Evolutionary conservation across 2,888 invertebrate genomes (phyloP).

Genomic region (Leptinotarsa juncta): DNA sequence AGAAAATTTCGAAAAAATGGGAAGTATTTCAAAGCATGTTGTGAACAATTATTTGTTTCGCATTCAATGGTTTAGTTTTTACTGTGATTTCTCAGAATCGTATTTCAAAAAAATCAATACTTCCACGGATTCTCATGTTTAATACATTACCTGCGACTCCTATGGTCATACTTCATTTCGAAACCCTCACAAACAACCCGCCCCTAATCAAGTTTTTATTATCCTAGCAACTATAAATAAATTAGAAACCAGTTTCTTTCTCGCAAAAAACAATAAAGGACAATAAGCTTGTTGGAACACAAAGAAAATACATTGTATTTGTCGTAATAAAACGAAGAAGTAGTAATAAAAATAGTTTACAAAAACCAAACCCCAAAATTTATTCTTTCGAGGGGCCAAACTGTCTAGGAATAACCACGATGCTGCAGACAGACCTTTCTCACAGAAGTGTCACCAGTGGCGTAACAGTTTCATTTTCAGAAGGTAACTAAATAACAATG

Average conservation of each 20-base stretch:
- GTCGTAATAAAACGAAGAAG: constrained; percentile 57
- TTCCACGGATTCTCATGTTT: background rate
- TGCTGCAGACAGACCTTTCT: constrained; percentile 57
- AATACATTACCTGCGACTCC: constrained; percentile 10
- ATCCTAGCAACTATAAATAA: constrained; percentile 50
- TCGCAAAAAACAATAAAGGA: constrained; percentile 49
- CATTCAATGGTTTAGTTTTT: background rate
- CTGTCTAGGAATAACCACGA: constrained; percentile 57
- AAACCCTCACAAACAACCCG: constrained; percentile 46
- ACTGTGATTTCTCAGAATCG: background rate
- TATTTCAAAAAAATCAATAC: background rate
- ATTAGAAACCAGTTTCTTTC: constrained; percentile 49
- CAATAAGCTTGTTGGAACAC: constrained; percentile 59
- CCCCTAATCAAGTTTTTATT: constrained; percentile 46
- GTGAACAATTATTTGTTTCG: no score
- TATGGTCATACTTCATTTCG: constrained; percentile 29
- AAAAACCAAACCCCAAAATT: constrained; percentile 63
- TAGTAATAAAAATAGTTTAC: constrained; percentile 59
- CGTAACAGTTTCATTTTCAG: background rate
- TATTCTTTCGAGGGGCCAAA: constrained; percentile 61
- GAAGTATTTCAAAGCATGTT: no score
- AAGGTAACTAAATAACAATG: background rate
- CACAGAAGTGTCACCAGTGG: constrained; percentile 53
- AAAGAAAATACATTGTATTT: constrained; percentile 56
- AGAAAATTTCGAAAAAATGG: no score